A percentile compares a stretch with the other conserved stretches of the same genome.
phyloP scores from a whole-genome alignment of 1,140 invertebrate species.

The Proales similis region DNA sequence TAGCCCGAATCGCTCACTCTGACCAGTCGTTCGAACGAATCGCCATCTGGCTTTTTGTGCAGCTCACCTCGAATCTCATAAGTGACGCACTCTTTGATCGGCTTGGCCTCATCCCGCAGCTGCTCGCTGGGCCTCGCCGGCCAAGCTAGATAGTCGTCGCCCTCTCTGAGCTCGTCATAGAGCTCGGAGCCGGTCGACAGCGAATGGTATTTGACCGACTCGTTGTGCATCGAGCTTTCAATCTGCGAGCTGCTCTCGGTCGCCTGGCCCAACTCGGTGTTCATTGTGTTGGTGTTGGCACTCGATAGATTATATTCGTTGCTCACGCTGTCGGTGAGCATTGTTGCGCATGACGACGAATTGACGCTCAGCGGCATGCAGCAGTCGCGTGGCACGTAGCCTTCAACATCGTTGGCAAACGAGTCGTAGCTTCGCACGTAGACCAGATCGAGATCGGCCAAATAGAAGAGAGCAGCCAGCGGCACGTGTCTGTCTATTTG shows the following conservation, averaged over 20 bases:
- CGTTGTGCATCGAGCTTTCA: constrained; percentile 23
- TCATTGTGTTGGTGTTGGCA: constrained; percentile 20
- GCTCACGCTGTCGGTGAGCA: no score
- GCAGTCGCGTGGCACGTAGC: constrained; percentile 29
- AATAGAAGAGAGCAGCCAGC: constrained; percentile 20
- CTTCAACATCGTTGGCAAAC: constrained; percentile 27
- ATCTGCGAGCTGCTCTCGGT: no score
- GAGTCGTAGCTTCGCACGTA: constrained; percentile 34
- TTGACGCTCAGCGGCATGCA: constrained; percentile 16
- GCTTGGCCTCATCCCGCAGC: not conserved
- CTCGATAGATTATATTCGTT: no score
- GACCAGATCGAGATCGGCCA: constrained; percentile 25
- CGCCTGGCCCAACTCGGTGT: no score
- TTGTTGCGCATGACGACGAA: no score
- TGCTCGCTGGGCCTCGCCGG: not conserved
- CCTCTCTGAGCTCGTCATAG: constrained; percentile 26
- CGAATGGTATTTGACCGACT: constrained; percentile 36
- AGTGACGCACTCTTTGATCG: not conserved
- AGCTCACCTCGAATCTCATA: not conserved
- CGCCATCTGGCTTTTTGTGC: not conserved
- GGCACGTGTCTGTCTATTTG: constrained; percentile 24
- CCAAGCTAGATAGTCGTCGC: not conserved
- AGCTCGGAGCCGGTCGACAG: constrained; percentile 20
- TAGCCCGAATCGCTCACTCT: constrained; percentile 29
- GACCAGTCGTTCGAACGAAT: constrained; percentile 17